A percentile compares a stretch with the other conserved stretches of the same genome.
Conservation (phyloP, 1,140 invertebrate species). For the Vanessa tameamea region DNA sequence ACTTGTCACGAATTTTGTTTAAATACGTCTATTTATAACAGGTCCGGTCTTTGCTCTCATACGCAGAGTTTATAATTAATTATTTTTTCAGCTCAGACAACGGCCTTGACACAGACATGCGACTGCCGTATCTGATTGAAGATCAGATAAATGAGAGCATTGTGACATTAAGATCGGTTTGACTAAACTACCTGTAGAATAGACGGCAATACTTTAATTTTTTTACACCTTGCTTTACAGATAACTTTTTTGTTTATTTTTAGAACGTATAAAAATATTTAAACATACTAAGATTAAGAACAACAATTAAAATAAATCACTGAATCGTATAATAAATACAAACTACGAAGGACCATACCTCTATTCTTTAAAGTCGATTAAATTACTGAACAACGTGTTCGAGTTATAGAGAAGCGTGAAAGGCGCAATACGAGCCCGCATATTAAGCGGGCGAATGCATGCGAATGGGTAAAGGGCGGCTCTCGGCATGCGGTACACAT, state of each 20-base stretch:
- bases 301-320: neutral
- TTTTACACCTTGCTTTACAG: neutral
- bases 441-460: conserved; percentile 36
- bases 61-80: neutral
- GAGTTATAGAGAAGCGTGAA: conserved; percentile 23
- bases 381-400: conserved; percentile 20
- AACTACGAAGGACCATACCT: neutral
- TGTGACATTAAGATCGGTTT: conserved; percentile 20
- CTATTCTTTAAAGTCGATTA: conserved; percentile 12
- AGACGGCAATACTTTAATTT: neutral
- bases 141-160: conserved; percentile 20
- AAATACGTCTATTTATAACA: neutral
- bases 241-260: too few relatives aligned
- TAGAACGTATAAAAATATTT: too few relatives aligned
- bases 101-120: conserved; percentile 26
- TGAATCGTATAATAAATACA: neutral
- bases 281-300: too few relatives aligned
- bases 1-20: too few relatives aligned
- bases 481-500: conserved; percentile 24
- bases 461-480: conserved; percentile 25
- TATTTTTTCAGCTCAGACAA: conserved; percentile 10
- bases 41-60: neutral
- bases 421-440: conserved; percentile 34
- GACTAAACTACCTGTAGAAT: neutral
- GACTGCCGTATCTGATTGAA: conserved; percentile 21